These are phyloP conservation scores for Clupea harengus DNA, from an alignment of 2,113 vertebrate species.

Conservation along the genomic window DNA sequence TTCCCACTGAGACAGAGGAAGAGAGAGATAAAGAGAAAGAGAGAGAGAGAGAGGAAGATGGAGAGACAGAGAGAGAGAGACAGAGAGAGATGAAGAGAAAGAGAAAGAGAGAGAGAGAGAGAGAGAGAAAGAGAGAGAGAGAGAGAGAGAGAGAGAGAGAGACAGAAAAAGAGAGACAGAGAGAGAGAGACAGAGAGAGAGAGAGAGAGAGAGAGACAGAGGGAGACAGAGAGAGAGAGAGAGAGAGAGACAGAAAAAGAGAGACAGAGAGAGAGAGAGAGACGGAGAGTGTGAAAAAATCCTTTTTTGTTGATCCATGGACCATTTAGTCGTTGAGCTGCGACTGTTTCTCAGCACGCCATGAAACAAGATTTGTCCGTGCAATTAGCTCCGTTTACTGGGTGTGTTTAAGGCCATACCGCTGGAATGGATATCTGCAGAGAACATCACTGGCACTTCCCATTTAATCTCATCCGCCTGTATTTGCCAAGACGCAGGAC, in stretches of 20 bases:
- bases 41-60: too few relatives aligned
- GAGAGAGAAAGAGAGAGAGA: neutral
- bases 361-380: slow-evolving; percentile 40
- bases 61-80: neutral
- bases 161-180: neutral
- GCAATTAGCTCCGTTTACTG: slow-evolving; percentile 40
- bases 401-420: slow-evolving; percentile 23
- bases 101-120: neutral
- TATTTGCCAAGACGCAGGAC: slow-evolving; percentile 3
- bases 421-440: slow-evolving; percentile 34
- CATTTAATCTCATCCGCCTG: slow-evolving; percentile 44
- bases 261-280: neutral
- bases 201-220: neutral
- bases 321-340: slow-evolving; percentile 28
- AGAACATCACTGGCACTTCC: slow-evolving; percentile 21
- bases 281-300: neutral
- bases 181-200: neutral
- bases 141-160: neutral
- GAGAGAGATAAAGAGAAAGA: neutral
- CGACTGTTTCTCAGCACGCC: slow-evolving; percentile 39
- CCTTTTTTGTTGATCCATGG: slow-evolving; percentile 40
- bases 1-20: neutral
- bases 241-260: neutral
- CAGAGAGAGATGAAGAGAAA: neutral
- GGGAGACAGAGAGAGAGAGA: neutral